These are phyloP conservation scores for Ooceraea biroi DNA, from an alignment of 1,140 invertebrate genomes.

Conservation along the genomic window DNA sequence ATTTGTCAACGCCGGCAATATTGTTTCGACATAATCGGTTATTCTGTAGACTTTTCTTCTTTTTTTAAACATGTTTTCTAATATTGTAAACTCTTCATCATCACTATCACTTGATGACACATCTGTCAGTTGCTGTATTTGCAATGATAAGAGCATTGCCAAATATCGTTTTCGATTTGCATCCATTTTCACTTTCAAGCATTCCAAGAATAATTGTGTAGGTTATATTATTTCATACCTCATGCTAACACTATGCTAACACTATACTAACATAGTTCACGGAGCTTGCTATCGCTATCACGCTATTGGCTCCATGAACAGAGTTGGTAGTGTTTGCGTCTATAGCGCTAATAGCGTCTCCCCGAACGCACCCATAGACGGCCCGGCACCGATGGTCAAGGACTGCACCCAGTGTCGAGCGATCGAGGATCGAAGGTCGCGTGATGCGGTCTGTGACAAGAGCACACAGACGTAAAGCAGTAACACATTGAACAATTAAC, in stretches of 20 bases:
- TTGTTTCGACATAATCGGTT: neutral
- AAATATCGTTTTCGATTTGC: neutral
- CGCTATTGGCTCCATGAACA: too few relatives aligned
- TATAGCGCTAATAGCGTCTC: neutral
- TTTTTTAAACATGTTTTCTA: neutral
- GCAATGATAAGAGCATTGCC: neutral
- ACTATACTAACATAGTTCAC: too few relatives aligned
- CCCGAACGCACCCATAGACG: neutral
- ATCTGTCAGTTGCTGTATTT: neutral
- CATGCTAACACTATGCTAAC: neutral
- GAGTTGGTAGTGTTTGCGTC: too few relatives aligned
- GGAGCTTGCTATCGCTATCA: conserved; percentile 6
- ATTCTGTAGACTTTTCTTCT: conserved; percentile 7
- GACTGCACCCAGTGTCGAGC: too few relatives aligned
- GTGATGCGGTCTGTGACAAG: too few relatives aligned
- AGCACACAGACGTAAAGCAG: too few relatives aligned
- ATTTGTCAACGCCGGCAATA: neutral
- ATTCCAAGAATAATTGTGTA: neutral
- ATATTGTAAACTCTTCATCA: neutral
- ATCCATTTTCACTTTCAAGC: too few relatives aligned
- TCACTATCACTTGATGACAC: neutral
- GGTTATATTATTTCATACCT: neutral
- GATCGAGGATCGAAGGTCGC: too few relatives aligned
- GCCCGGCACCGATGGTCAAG: too few relatives aligned
- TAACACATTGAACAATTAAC: too few relatives aligned